These are phyloP conservation scores for Trinorchestia longiramus DNA, from an alignment of 1,140 invertebrate species.

Conservation along the genomic window DNA sequence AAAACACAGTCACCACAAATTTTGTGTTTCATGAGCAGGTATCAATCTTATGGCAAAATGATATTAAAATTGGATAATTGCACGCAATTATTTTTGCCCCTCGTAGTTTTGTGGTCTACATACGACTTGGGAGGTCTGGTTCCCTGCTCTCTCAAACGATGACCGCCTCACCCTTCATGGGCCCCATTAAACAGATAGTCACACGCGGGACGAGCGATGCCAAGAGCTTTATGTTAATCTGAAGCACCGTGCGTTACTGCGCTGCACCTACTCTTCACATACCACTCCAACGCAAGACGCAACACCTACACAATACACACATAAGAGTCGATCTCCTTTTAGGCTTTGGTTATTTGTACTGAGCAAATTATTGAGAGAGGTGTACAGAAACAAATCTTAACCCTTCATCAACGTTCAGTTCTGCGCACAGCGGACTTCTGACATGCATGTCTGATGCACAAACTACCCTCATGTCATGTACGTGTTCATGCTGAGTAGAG, in stretches of 20 bases:
- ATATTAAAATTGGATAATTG: slow-evolving; percentile 11
- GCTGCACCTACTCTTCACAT: too few relatives aligned
- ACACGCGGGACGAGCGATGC: not conserved
- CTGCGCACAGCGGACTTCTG: not conserved
- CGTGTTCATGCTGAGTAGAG: not conserved
- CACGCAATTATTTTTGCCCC: not conserved
- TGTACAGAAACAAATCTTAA: not conserved
- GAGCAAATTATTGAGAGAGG: not conserved
- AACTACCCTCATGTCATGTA: too few relatives aligned
- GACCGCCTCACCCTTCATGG: not conserved
- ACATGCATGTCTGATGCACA: too few relatives aligned
- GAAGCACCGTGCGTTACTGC: too few relatives aligned
- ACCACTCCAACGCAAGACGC: not conserved
- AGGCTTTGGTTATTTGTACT: not conserved
- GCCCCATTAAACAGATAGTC: not conserved
- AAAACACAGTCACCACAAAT: not conserved
- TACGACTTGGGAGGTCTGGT: not conserved
- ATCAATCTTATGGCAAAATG: not conserved
- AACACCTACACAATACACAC: not conserved
- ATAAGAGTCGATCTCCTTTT: not conserved
- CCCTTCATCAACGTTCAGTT: not conserved
- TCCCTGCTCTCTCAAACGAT: not conserved
- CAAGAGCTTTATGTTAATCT: too few relatives aligned
- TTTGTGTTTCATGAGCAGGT: not conserved
- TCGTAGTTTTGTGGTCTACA: not conserved